These are phyloP conservation scores for Scrobipalpa costella DNA, from an alignment of 2,888 invertebrate genomes.

Conservation along the genomic window DNA sequence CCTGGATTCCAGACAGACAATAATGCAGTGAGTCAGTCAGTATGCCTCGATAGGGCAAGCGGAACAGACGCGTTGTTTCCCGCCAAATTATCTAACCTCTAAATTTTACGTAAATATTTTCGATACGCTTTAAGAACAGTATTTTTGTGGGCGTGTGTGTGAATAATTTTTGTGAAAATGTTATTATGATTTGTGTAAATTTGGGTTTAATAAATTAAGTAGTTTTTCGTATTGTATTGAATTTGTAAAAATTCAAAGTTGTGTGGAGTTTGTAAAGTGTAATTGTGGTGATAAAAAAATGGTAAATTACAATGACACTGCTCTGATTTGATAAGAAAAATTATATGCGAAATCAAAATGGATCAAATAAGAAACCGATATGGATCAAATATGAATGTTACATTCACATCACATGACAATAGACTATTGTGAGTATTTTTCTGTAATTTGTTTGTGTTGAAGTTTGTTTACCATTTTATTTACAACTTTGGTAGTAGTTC, in stretches of 20 bases:
- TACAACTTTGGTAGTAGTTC: too few relatives aligned
- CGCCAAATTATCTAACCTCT: background rate
- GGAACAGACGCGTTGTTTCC: background rate
- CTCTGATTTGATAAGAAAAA: background rate
- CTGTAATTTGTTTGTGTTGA: too few relatives aligned
- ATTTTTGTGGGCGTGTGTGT: too few relatives aligned
- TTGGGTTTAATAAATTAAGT: background rate
- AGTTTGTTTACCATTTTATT: too few relatives aligned
- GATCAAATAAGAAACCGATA: too few relatives aligned
- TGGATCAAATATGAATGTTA: too few relatives aligned
- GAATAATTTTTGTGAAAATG: too few relatives aligned
- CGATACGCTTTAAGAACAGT: background rate
- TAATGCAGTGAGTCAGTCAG: background rate
- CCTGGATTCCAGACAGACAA: background rate
- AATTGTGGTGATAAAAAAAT: background rate
- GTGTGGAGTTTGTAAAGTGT: background rate
- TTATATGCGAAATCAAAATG: too few relatives aligned
- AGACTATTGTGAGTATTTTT: too few relatives aligned
- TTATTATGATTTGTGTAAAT: background rate
- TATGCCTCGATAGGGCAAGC: background rate
- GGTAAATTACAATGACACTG: background rate
- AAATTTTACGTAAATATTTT: conserved; percentile 9
- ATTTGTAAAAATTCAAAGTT: background rate
- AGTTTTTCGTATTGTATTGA: background rate
- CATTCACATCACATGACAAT: too few relatives aligned